These are phyloP conservation scores for Trichechus manatus DNA, from an alignment of 2,113 vertebrate species.

Conservation along the genomic window DNA sequence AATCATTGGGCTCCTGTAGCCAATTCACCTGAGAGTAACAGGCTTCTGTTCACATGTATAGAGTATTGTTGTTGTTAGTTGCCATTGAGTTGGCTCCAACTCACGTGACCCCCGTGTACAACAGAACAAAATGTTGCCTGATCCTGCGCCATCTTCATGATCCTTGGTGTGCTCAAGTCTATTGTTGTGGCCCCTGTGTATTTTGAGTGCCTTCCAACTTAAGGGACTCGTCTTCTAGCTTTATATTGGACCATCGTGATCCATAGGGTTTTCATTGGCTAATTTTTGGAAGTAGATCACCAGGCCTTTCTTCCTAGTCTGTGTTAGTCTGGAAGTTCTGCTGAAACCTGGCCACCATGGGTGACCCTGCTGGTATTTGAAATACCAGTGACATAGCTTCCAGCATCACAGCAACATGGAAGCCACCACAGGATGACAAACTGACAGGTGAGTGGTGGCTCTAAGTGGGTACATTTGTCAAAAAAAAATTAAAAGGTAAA, in stretches of 20 bases:
- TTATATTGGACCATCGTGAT: background rate
- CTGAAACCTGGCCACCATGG: background rate
- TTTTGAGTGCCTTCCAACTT: background rate
- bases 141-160: background rate
- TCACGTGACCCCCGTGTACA: background rate
- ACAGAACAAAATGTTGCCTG: background rate
- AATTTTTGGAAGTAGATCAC: background rate
- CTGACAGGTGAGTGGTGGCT: background rate
- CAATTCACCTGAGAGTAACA: rapidly evolving
- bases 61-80: background rate
- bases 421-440: background rate
- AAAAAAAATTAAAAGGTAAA: background rate
- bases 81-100: no score
- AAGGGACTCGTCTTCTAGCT: background rate
- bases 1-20: no score
- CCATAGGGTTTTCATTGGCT: background rate
- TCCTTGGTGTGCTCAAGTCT: no score
- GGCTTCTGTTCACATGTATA: background rate
- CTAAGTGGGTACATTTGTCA: background rate
- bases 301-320: background rate
- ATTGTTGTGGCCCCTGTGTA: background rate
- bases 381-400: background rate
- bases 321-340: background rate
- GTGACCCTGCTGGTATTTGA: background rate
- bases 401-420: background rate